Evolutionary conservation across 2,113 vertebrate species (phyloP).

Genomic region (Hipposideros armiger): DNA sequence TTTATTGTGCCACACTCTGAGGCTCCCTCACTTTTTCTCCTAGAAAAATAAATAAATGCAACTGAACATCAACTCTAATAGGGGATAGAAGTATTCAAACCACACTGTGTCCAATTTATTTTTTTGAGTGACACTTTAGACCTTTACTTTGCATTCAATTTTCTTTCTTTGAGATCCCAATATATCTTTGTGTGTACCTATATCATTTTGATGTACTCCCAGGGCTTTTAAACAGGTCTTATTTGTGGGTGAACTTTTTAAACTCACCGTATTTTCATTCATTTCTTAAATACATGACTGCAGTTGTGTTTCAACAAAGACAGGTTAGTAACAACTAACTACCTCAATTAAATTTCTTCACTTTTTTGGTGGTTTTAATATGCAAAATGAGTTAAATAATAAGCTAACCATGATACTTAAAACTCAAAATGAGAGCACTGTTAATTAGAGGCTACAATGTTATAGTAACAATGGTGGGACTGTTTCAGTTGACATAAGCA

Average conservation of each 20-base stretch:
- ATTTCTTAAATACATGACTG: conserved; percentile 47
- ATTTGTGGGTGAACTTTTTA: not conserved
- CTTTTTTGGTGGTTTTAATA: conserved; percentile 71
- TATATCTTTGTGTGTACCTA: not conserved
- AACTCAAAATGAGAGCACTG: conserved; percentile 52
- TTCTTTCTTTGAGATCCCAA: not conserved
- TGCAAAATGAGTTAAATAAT: conserved; percentile 79
- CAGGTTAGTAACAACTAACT: conserved; percentile 62
- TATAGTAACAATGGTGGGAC: conserved; percentile 46
- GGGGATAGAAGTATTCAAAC: not conserved
- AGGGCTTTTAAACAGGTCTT: conserved; percentile 11
- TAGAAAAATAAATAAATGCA: not conserved
- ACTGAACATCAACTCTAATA: not conserved
- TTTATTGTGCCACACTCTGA: not conserved
- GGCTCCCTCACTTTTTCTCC: not conserved
- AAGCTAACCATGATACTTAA: conserved; percentile 73
- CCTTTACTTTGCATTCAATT: not conserved
- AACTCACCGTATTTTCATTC: not conserved
- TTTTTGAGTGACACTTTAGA: not conserved
- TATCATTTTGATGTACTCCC: not conserved
- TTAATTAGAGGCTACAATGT: conserved; percentile 65
- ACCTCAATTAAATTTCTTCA: conserved; percentile 77
- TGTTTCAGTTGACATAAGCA: conserved; percentile 61
- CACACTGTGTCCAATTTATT: not conserved
- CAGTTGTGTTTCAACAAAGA: conserved; percentile 67